These are phyloP conservation scores for Streptopelia turtur DNA, from an alignment of 2,797 vertebrate genomes.

Conservation along the genomic window DNA sequence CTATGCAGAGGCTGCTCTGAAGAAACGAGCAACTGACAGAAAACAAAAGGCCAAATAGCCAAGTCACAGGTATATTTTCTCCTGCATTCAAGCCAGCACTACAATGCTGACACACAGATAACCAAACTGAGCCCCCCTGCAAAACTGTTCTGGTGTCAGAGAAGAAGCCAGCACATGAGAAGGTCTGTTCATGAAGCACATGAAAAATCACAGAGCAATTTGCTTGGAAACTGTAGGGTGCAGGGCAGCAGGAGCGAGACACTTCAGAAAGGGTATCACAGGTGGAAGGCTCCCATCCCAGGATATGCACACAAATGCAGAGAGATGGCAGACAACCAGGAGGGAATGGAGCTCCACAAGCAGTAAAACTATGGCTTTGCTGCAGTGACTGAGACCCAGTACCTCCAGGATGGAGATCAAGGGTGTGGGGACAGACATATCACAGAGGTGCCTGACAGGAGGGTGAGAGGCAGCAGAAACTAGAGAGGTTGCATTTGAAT, in stretches of 20 bases:
- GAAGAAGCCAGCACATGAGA: accelerated
- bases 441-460: neutral
- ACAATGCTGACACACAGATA: neutral
- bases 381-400: neutral
- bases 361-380: neutral
- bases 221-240: neutral
- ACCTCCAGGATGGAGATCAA: neutral
- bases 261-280: accelerated
- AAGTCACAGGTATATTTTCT: neutral
- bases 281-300: neutral
- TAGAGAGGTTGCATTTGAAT: neutral
- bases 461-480: neutral
- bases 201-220: neutral
- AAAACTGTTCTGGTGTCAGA: neutral
- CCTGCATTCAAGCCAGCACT: neutral
- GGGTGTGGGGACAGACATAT: neutral
- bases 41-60: neutral
- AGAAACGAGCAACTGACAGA: neutral
- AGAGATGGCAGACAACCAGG: neutral
- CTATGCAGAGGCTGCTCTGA: neutral
- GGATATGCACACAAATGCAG: neutral
- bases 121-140: neutral
- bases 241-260: accelerated
- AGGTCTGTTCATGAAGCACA: neutral
- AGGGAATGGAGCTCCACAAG: neutral